phyloP scores from a whole-genome alignment of 2,797 vertebrate species.

The Sebastes cheni region DNA sequence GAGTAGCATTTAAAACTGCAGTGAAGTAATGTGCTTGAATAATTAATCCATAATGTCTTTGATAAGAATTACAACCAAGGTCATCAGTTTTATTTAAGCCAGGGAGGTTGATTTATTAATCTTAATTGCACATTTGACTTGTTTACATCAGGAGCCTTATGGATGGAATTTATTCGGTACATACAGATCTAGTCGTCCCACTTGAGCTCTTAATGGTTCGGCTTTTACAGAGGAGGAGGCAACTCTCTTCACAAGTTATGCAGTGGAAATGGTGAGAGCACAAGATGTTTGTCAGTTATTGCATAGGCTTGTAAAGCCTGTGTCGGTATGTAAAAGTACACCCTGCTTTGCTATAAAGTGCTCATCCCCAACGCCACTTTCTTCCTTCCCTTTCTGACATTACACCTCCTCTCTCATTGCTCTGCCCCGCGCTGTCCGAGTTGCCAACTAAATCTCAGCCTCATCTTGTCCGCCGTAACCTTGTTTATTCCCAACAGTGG shows the following conservation, averaged over 20 bases:
- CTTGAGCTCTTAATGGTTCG: constrained; percentile 13
- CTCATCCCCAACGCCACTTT: constrained; percentile 37
- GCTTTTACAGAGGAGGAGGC: constrained; percentile 8
- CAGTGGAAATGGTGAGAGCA: constrained; percentile 1
- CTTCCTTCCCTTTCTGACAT: constrained; percentile 40
- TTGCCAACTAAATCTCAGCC: constrained; percentile 78
- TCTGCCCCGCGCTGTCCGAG: constrained; percentile 65
- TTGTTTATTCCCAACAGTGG: constrained; percentile 86
- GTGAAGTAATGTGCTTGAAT: constrained; percentile 81
- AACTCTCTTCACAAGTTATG: background rate
- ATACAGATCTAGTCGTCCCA: background rate
- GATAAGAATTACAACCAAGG: constrained; percentile 73
- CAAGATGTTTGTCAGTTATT: constrained; percentile 24
- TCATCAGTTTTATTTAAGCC: constrained; percentile 65
- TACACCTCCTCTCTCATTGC: constrained; percentile 49
- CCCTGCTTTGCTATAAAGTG: constrained; percentile 44
- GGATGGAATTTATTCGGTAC: background rate
- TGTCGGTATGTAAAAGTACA: constrained; percentile 48
- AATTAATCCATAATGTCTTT: constrained; percentile 78
- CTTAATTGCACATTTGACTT: constrained; percentile 25
- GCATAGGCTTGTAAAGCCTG: constrained; percentile 29
- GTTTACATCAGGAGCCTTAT: background rate
- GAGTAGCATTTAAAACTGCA: constrained; percentile 80
- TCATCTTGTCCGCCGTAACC: constrained; percentile 81
- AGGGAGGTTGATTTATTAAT: constrained; percentile 48